Percentiles rank a stretch among this genome's conserved stretches.
Conservation (phyloP, 2,797 vertebrate genomes). For the Amphiprion clarkii region DNA sequence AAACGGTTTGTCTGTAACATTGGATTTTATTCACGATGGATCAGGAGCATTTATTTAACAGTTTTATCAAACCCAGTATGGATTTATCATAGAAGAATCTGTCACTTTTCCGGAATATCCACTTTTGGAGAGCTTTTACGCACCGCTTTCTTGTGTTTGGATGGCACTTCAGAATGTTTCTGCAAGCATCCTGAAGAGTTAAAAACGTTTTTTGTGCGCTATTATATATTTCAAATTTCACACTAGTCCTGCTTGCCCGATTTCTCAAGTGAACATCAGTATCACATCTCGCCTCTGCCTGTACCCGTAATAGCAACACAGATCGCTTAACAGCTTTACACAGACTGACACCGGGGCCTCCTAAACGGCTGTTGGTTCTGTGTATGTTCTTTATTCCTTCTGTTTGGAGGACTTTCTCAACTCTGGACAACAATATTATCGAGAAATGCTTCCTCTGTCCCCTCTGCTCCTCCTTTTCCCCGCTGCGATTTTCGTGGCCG, state of each 20-base stretch:
- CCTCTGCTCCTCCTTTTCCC: conserved; percentile 70
- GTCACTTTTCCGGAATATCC: not conserved
- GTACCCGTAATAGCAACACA: conserved; percentile 72
- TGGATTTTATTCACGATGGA: conserved; percentile 20
- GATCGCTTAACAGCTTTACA: conserved; percentile 65
- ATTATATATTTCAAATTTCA: not conserved
- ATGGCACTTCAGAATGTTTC: not conserved
- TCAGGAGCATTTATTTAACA: not conserved
- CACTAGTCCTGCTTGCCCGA: not conserved
- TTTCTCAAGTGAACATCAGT: conserved; percentile 52
- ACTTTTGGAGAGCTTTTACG: conserved; percentile 47
- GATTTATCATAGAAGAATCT: conserved; percentile 6
- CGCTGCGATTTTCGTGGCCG: conserved; percentile 64
- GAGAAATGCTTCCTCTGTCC: conserved; percentile 66
- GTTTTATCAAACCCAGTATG: conserved; percentile 5
- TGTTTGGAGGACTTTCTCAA: conserved; percentile 32
- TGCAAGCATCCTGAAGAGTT: not conserved
- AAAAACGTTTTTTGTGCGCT: not conserved
- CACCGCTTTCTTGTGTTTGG: conserved; percentile 5
- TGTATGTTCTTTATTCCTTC: conserved; percentile 10
- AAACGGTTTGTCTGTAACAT: not conserved
- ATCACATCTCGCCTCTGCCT: conserved; percentile 57
- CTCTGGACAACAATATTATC: conserved; percentile 7
- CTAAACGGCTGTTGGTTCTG: conserved; percentile 1
- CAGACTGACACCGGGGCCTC: conserved; percentile 38